Conservation (phyloP, 2,888 invertebrate genomes). For the Megalurothrips usitatus region DNA sequence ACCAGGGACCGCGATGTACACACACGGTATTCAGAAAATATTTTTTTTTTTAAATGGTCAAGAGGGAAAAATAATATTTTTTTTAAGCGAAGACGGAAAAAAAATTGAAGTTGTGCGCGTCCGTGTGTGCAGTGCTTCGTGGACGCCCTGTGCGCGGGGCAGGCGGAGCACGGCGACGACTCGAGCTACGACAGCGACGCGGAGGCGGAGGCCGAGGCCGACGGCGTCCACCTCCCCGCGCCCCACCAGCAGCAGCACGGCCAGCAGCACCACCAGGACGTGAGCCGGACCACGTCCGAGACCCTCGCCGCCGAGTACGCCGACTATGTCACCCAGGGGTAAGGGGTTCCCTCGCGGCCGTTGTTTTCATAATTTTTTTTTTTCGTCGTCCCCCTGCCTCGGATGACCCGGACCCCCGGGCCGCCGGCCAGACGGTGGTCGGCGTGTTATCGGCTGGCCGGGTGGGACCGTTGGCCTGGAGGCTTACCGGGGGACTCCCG, state of each 20-base stretch:
- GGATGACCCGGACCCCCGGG: no score
- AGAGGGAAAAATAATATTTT: no score
- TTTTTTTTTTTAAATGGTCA: no score
- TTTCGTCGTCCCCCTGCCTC: no score
- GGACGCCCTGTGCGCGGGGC: conserved; percentile 60
- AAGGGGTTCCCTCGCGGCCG: neutral
- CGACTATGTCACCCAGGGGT: conserved; percentile 62
- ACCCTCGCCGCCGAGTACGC: conserved; percentile 81
- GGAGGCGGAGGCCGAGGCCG: conserved; percentile 58
- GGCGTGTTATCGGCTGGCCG: no score
- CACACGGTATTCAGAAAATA: no score
- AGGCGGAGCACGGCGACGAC: conserved; percentile 41
- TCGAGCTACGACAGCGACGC: conserved; percentile 39
- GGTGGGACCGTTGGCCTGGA: no score
- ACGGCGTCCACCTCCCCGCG: conserved; percentile 81
- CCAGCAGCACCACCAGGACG: conserved; percentile 65
- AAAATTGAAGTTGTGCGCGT: no score
- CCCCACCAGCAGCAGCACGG: no score
- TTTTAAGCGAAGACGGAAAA: no score
- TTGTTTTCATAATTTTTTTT: neutral
- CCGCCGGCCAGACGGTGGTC: no score
- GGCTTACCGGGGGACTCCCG: conserved; percentile 44
- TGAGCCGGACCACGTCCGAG: conserved; percentile 76
- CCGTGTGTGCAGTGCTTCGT: conserved; percentile 63
- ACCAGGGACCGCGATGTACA: no score